Conservation (phyloP, 2,797 vertebrate genomes). For the Florisuga fusca region DNA sequence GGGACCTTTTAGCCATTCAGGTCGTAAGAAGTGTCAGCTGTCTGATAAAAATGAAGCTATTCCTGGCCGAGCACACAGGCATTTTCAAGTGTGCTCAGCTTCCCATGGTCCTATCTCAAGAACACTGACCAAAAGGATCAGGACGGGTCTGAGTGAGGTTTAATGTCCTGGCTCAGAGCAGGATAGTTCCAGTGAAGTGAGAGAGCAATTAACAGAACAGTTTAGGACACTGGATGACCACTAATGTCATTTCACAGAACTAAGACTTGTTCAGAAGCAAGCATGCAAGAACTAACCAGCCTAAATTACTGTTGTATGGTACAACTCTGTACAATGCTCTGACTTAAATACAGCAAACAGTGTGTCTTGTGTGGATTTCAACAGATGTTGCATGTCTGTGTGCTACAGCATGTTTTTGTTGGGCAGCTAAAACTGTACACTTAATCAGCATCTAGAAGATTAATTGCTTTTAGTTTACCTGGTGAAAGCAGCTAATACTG, state of each 20-base stretch:
- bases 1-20: not conserved
- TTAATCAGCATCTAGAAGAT: not conserved
- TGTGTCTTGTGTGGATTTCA: not conserved
- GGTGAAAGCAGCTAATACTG: not conserved
- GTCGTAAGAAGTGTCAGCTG: not conserved
- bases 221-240: not conserved
- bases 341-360: not conserved
- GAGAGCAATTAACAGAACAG: too few relatives aligned
- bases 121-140: not conserved
- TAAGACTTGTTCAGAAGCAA: not conserved
- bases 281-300: not conserved
- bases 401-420: not conserved
- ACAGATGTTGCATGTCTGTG: not conserved
- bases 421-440: not conserved
- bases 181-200: not conserved
- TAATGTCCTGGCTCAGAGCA: not conserved
- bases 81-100: not conserved
- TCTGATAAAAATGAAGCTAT: not conserved
- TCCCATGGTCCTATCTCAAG: not conserved
- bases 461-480: not conserved
- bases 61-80: not conserved
- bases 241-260: not conserved
- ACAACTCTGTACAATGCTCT: not conserved
- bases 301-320: not conserved
- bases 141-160: not conserved